Base-by-base conservation (phyloP, 2,888 invertebrate species). In the Spodoptera picta region DNA sequence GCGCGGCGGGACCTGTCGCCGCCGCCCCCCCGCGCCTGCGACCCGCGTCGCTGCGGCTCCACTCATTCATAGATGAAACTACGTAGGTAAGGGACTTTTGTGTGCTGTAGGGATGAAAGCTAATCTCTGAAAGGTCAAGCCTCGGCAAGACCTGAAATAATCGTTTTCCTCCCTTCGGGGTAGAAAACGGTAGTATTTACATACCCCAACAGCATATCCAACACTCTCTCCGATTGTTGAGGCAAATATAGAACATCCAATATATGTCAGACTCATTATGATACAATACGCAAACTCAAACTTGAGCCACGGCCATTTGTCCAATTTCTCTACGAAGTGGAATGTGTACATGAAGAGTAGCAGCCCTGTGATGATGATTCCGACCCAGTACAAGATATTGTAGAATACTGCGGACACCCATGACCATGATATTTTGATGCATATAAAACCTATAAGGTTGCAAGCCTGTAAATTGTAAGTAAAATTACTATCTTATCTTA, bases 241-340 rank as follows among this genome's bases (percentile, higher is more conserved):
- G 4, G 96, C 96, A 64, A 98, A 95, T 71, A 96, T 95, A 0
- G 98, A 96, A 14, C 97, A 97, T 54, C 97, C 95, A 52, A 98
- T 94, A 83, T 97, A 98, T 31, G 97, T 95, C 14, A 96, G 84
- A 0, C 96, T 92, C 96, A 97, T 97, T 0, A 96, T 68, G 0
- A 93, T 93, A 83, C 97, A 97, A 90, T 95, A 98, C 54, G 96
- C 92, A 77, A 98, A 95, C 92, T 98, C 98, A 75, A 96, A 95
- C 88, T 97, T 97, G 45, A 97, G 91, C 98, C 98, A 98, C 0
- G 98, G 98, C 82, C 97, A 96, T 80, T 95, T 96, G 84, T 96
- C 96, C 74, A 97, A 96, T 86, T 97, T 97, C 90, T 98, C 98
- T 57, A 98, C 95, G 9, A 98, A 94, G 87, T 98, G 98, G 88